Base-by-base conservation (phyloP, 1,140 invertebrate species). In the Papilio glaucus region DNA sequence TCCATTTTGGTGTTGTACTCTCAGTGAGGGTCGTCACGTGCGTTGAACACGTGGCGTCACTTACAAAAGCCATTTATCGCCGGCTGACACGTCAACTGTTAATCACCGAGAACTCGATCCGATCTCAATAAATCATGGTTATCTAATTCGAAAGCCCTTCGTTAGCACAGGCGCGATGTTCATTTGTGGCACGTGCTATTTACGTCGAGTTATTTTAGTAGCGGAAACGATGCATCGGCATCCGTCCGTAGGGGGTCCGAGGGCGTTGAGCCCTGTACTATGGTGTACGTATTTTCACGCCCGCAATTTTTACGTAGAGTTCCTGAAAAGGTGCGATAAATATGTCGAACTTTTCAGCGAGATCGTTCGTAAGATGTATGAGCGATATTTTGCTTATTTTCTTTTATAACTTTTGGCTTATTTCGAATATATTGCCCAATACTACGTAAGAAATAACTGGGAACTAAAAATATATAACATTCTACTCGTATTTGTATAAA, bases 171-270 rank as follows among this genome's bases (percentile, higher is more conserved):
- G 8, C 10, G 57, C 57, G 26, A 8, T 53, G n/a, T 24, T 24
- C 45, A 53, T 60, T 61, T 61, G 57, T 61, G 57, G 61, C 73
- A 42, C 60, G 60, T 21, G 60, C 57, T 70, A 74, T 74, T 62
- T 61, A 21, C 53, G 72, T 70, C 71, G 29, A 21, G 49, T 37
- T 83, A 83, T 83, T 83, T 80, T 73, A 39, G 74, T 75, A 80
- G 41, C 81, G 81, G 81, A 83, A 80, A 75, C 74, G 41, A 39
- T 63, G 42, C 62, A 67, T 49, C 61, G 72, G 67, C 76, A 81
- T 83, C 79, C 81, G 76, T 72, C 77, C 63, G 77, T 72, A 72
- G 79, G 81, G 81, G 81, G 81, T 81, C 77, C 13, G 61, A 79
- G 81, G 76, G 29, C 76, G 69, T 78, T 77, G 78, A 53, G 68